Conservation (phyloP, 2,113 vertebrate species). For the Progne subis region DNA sequence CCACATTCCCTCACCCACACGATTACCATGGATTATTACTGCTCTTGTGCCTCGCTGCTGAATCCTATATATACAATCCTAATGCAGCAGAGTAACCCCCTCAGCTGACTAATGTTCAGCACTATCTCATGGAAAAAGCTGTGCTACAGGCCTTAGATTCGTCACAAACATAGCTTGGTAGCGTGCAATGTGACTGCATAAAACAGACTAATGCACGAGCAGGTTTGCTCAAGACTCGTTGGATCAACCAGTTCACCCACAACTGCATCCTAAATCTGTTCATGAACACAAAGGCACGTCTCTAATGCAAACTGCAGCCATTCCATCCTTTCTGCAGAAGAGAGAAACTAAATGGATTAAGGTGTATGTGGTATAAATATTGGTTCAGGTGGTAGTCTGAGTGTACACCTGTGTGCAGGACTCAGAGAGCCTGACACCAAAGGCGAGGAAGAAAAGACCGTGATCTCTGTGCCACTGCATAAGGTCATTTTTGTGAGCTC, state of each 20-base stretch:
- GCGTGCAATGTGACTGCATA: fast-evolving
- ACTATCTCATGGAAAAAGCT: neutral
- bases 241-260: neutral
- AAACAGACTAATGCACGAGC: neutral
- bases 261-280: neutral
- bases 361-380: too few species aligned
- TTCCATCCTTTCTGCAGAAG: neutral
- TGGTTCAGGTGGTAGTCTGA: too few species aligned
- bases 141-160: neutral
- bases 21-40: neutral
- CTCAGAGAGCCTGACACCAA: neutral
- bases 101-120: neutral
- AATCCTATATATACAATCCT: neutral
- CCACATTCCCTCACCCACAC: neutral
- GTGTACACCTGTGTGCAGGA: neutral
- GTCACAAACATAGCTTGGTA: neutral
- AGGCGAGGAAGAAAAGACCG: neutral
- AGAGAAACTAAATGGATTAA: neutral
- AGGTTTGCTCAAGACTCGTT: neutral
- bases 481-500: neutral
- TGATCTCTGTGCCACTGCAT: neutral
- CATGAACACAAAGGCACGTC: neutral
- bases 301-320: neutral
- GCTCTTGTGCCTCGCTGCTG: neutral
- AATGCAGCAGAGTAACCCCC: neutral